A percentile compares a stretch with the other conserved stretches of the same genome.
These are phyloP conservation scores for Paracyclopina nana DNA, from an alignment of 1,140 invertebrate genomes.

Conservation along the genomic window DNA sequence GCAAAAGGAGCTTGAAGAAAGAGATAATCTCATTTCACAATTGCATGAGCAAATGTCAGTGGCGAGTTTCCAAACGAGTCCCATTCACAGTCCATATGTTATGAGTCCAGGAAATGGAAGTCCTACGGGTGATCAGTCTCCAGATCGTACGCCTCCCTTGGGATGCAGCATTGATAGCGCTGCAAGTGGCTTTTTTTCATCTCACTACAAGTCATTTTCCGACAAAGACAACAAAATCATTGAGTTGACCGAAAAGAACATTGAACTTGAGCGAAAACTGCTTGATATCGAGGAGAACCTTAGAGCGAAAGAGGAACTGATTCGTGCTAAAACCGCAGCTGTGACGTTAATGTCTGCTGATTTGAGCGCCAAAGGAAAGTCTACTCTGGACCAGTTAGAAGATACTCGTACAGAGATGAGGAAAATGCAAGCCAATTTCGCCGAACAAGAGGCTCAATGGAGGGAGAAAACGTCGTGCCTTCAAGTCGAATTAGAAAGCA, in stretches of 20 bases:
- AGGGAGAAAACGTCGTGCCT: constrained; percentile 42
- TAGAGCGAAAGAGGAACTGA: constrained; percentile 63
- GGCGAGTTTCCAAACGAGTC: neutral
- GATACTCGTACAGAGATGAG: constrained; percentile 56
- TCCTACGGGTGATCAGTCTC: neutral
- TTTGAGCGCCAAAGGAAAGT: constrained; percentile 43
- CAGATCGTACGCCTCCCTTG: neutral
- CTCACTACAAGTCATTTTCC: constrained; percentile 6
- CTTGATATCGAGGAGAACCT: constrained; percentile 27
- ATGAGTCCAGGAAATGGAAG: constrained; percentile 7
- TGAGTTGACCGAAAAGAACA: constrained; percentile 5
- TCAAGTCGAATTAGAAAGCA: constrained; percentile 33
- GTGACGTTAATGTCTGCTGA: constrained; percentile 52
- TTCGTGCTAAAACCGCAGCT: constrained; percentile 57
- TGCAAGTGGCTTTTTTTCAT: neutral
- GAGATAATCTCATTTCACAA: neutral
- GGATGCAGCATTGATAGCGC: neutral
- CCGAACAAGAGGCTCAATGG: constrained; percentile 44
- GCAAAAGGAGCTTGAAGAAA: constrained; percentile 4
- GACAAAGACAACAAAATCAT: constrained; percentile 7
- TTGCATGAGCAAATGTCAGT: neutral
- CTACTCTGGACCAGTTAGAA: constrained; percentile 44
- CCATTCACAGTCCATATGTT: neutral
- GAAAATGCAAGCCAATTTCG: constrained; percentile 54
- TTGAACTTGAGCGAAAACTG: constrained; percentile 16